phyloP scores from a whole-genome alignment of 2,113 vertebrate species.

The Arothron firmamentum region DNA sequence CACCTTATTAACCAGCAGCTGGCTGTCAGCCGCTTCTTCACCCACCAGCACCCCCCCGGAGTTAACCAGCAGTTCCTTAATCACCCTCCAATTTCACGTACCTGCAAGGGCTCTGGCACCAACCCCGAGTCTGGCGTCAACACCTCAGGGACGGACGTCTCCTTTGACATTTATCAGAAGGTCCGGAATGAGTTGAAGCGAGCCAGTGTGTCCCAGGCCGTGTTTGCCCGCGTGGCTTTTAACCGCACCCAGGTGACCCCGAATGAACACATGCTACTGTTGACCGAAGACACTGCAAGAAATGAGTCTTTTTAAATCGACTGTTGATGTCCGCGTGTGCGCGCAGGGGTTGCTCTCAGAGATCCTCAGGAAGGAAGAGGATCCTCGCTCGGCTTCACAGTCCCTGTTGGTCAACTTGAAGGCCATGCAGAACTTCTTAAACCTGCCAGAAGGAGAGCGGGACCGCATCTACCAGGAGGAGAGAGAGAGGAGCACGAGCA shows the following conservation, averaged over 20 bases:
- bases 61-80: conserved; percentile 98
- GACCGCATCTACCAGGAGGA: conserved; percentile 98
- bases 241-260: conserved; percentile 92
- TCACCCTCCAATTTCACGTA: conserved; percentile 83
- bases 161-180: conserved; percentile 94
- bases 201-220: conserved; percentile 95
- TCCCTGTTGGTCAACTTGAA: conserved; percentile 96
- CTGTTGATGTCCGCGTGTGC: no score
- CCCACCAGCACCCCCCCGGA: conserved; percentile 94
- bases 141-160: conserved; percentile 81
- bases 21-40: conserved; percentile 91
- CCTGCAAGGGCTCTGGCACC: conserved; percentile 61
- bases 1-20: conserved; percentile 99
- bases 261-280: neutral
- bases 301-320: no score
- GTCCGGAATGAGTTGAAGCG: conserved; percentile 96
- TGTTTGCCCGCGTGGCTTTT: conserved; percentile 96
- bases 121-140: conserved; percentile 69
- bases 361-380: conserved; percentile 96
- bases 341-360: conserved; percentile 91
- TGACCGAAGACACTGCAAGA: neutral
- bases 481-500: conserved; percentile 85
- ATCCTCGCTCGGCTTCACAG: conserved; percentile 93
- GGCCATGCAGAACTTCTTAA: conserved; percentile 99
- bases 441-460: conserved; percentile 88